Percentiles rank a stretch among this genome's conserved stretches.
Conservation (phyloP, 2,888 invertebrate species). For the Alcis repandata region DNA sequence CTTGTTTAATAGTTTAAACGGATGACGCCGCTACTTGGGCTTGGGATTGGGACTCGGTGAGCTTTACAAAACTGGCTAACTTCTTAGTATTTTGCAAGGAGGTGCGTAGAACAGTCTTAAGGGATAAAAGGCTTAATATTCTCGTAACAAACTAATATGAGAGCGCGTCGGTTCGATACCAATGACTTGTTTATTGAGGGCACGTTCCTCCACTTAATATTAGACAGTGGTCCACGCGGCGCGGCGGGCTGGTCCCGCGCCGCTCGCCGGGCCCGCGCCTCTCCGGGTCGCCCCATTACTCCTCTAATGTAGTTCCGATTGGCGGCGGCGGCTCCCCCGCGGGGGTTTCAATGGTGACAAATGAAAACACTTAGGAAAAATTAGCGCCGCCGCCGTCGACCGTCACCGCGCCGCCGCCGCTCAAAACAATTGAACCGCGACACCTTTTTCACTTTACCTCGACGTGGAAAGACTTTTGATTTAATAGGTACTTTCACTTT, state of each 20-base stretch:
- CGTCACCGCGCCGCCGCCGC: background rate
- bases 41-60: background rate
- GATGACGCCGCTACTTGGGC: background rate
- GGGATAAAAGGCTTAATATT: background rate
- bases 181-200: background rate
- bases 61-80: background rate
- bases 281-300: background rate
- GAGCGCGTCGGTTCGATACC: background rate
- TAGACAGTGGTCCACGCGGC: too few species aligned
- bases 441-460: constrained; percentile 2
- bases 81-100: background rate
- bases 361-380: constrained; percentile 23
- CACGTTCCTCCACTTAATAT: constrained; percentile 9
- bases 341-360: constrained; percentile 8
- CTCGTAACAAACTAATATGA: background rate
- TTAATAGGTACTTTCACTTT: background rate
- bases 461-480: background rate
- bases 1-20: constrained; percentile 19
- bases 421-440: constrained; percentile 5
- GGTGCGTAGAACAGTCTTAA: background rate
- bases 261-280: too few species aligned
- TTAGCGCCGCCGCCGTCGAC: constrained; percentile 4
- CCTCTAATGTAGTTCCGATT: background rate
- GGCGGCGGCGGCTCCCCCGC: background rate
- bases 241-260: too few species aligned